These are phyloP conservation scores for Xanthorhoe spadicearia DNA, from an alignment of 2,888 invertebrate species.

Conservation along the genomic window DNA sequence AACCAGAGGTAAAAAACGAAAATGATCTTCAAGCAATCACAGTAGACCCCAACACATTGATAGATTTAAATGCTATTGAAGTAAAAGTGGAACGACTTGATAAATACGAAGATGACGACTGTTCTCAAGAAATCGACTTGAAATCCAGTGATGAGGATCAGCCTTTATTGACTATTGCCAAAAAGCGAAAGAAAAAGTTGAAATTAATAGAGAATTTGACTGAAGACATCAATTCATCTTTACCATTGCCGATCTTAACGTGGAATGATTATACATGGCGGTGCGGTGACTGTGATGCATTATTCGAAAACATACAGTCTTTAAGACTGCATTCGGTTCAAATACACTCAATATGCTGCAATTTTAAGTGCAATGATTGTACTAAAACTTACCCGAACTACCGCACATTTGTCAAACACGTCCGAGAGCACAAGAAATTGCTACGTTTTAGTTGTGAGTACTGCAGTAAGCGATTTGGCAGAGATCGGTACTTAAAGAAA, in stretches of 20 bases:
- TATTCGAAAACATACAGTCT: constrained; percentile 69
- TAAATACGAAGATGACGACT: constrained; percentile 51
- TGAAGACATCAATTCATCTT: constrained; percentile 36
- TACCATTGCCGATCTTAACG: constrained; percentile 48
- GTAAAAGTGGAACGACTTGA: constrained; percentile 59
- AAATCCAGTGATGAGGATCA: constrained; percentile 68
- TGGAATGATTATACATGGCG: constrained; percentile 75
- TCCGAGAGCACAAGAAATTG: constrained; percentile 65
- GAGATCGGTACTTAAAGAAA: constrained; percentile 59
- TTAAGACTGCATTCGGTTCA: constrained; percentile 71
- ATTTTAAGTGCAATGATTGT: constrained; percentile 74
- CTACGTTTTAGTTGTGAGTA: constrained; percentile 72
- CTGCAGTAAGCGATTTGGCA: constrained; percentile 65
- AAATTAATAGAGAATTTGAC: constrained; percentile 41
- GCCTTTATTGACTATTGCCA: constrained; percentile 58
- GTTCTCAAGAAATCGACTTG: constrained; percentile 47
- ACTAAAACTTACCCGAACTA: constrained; percentile 57
- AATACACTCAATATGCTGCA: constrained; percentile 70
- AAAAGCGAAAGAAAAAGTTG: constrained; percentile 54
- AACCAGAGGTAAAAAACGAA: constrained; percentile 62
- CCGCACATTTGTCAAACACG: constrained; percentile 68
- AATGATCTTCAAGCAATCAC: constrained; percentile 48
- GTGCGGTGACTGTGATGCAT: constrained; percentile 73
- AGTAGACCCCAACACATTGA: constrained; percentile 51
- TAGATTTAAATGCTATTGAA: constrained; percentile 43